Evolutionary conservation across 2,113 vertebrate genomes (phyloP), one percentile per base, ranked within the genome.

Genomic region (Caracal caracal): DNA sequence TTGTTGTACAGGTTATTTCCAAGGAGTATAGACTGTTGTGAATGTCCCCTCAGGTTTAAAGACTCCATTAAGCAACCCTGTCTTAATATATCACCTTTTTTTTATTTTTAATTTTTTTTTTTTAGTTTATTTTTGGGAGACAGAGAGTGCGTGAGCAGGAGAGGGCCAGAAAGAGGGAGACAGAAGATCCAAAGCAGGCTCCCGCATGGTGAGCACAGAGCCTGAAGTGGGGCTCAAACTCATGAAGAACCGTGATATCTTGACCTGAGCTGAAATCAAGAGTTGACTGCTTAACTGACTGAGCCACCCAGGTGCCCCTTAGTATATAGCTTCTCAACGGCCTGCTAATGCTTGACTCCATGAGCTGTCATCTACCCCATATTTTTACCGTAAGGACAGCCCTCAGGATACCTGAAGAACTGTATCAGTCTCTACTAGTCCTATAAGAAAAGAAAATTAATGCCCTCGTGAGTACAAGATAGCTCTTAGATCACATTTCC

Each of bases 361-460:
- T 24, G 7, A 92, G 40, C 56, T 79, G 3, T 65, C 47, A 43
- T 35, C 40, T 17, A 61, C 4, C 16, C 15, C 51, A 0, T 65
- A n/a, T 65, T 94, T 96, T 82, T 93, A 49, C 86, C 63, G 2
- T n/a, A 47, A 95, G 30, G 37, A 37, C 70, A 49, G 71, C 78
- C 49, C 40, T 86, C 71, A 84, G 33, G 40, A n/a, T 93, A 66
- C 84, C 33, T 90, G 37, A 90, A 95, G 56, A 73, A 33, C 19
- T 43, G 12, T 12, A 81, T 93, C 33, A 47, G 11, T 92, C 33
- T 92, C 33, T 71, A 20, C 56, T 76, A 59, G 71, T 92, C 51
- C 28, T 95, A 1, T 66, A 49, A 53, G 33, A 63, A 86, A 89
- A 82, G 30, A 65, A 61, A 81, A 63, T 85, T 13, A 89, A 19